Evolutionary conservation across 92 coral and sea anemone genomes (phyloP).

Genomic region (Umimayanthus kanabou): DNA sequence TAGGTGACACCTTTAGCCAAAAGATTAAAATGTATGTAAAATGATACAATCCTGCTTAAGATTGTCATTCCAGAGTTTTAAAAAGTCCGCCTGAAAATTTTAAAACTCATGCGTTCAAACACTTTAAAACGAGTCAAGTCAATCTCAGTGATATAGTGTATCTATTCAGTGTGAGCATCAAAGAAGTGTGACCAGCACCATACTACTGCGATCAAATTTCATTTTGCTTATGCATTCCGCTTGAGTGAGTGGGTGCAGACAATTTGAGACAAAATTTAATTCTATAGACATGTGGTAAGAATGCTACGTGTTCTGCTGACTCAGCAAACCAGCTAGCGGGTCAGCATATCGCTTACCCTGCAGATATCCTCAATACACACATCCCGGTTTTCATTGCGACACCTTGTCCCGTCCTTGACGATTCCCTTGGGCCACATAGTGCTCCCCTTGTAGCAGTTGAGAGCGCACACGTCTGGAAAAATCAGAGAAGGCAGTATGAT

Average conservation of each 20-base stretch:
- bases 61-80: no score
- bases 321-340: neutral
- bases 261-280: no score
- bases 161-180: no score
- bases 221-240: neutral
- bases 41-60: no score
- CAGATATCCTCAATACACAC: constrained; percentile 87
- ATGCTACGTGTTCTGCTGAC: neutral
- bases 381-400: constrained; percentile 62
- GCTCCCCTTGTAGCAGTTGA: constrained; percentile 53
- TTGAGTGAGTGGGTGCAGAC: neutral
- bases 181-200: neutral
- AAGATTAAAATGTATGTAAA: no score
- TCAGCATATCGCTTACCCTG: constrained; percentile 55
- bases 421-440: constrained; percentile 51
- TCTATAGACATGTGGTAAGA: neutral
- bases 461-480: constrained; percentile 60
- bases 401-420: constrained; percentile 90
- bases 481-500: neutral
- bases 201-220: no score
- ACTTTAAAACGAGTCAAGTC: neutral
- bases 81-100: no score
- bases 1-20: no score
- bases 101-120: neutral
- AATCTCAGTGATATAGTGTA: neutral